These are phyloP conservation scores for Podarcis cretensis DNA, from an alignment of 2,113 vertebrate species.

Conservation along the genomic window DNA sequence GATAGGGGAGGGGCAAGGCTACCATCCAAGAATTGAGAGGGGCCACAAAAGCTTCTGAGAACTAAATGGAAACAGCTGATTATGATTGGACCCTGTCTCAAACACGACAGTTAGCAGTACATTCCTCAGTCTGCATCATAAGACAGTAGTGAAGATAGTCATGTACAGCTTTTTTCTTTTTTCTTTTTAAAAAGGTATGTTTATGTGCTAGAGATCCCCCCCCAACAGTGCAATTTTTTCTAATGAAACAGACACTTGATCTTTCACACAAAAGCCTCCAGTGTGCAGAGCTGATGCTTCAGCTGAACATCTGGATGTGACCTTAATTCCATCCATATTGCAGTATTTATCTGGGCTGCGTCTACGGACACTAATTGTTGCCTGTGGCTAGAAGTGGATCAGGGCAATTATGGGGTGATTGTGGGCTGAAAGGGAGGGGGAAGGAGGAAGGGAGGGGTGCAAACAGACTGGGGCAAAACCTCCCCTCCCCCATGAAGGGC, in stretches of 20 bases:
- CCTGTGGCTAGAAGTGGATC: neutral
- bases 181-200: neutral
- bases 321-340: no score
- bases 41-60: neutral
- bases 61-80: neutral
- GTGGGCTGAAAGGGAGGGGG: neutral
- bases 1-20: neutral
- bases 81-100: neutral
- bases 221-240: neutral
- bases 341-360: no score
- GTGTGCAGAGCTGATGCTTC: no score
- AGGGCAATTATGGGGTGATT: neutral
- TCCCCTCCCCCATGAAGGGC: no score
- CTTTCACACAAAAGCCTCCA: neutral
- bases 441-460: neutral
- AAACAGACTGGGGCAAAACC: neutral
- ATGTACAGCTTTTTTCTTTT: neutral
- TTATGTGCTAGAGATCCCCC: neutral
- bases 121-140: neutral
- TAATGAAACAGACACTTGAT: no score
- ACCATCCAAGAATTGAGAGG: neutral
- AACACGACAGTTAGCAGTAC: no score
- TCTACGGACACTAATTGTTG: no score
- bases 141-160: no score
- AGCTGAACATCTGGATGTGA: neutral